Percentiles rank a stretch among this genome's conserved stretches.
Evolutionary conservation across 2,113 vertebrate genomes (phyloP).

Genomic region (Scomber scombrus): DNA sequence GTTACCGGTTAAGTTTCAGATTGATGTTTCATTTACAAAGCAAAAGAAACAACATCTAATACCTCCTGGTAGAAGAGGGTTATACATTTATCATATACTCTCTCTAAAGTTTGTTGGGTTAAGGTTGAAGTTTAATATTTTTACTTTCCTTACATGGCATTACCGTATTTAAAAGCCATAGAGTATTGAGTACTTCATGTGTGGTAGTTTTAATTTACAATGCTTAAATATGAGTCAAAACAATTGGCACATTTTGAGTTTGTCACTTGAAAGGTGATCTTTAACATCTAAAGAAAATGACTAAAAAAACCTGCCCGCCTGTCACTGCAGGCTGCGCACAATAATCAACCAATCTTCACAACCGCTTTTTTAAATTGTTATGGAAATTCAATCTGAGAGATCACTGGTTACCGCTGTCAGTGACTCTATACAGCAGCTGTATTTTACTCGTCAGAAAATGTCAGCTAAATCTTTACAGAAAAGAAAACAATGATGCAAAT

Average conservation of each 20-base stretch:
- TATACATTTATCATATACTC: background rate
- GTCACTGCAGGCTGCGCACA: constrained; percentile 21
- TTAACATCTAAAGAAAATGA: constrained; percentile 5
- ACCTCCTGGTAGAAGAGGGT: background rate
- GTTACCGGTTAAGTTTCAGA: background rate
- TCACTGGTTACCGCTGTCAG: background rate
- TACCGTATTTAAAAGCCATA: too few relatives aligned
- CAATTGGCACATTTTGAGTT: constrained; percentile 3
- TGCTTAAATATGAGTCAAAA: background rate
- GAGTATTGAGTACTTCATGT: background rate
- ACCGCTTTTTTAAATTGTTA: constrained; percentile 25
- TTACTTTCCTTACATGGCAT: too few relatives aligned
- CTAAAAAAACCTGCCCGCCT: background rate
- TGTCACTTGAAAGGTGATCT: constrained; percentile 14
- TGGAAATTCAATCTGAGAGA: background rate
- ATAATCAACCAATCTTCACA: constrained; percentile 32
- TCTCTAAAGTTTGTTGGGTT: too few relatives aligned
- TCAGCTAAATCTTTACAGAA: constrained; percentile 21
- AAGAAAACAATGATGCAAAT: background rate
- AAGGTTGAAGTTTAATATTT: too few relatives aligned
- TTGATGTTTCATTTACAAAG: background rate
- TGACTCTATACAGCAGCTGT: too few relatives aligned
- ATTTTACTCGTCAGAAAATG: constrained; percentile 4
- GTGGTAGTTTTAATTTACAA: background rate
- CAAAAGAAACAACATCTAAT: background rate